Evolutionary conservation across 2,113 vertebrate species (phyloP).

Genomic region (Odontesthes bonariensis): DNA sequence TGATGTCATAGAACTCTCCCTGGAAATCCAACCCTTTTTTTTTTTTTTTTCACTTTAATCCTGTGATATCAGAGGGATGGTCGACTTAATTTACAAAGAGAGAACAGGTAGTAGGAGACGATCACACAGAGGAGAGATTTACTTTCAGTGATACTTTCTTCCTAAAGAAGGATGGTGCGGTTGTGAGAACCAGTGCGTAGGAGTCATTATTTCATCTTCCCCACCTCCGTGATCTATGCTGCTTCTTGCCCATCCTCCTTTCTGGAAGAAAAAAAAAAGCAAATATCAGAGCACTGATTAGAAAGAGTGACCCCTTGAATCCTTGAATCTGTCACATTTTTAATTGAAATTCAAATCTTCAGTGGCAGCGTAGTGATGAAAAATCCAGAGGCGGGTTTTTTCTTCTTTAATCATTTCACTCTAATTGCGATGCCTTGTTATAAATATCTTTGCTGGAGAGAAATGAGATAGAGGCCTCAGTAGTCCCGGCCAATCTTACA

Average conservation of each 20-base stretch:
- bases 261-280: constrained; percentile 18
- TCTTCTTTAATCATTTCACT: constrained; percentile 54
- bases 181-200: background rate
- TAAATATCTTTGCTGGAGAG: constrained; percentile 66
- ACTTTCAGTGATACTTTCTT: constrained; percentile 19
- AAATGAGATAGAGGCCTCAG: constrained; percentile 54
- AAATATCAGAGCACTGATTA: constrained; percentile 48
- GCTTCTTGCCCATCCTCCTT: constrained; percentile 26
- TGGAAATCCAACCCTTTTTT: constrained; percentile 19
- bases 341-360: constrained; percentile 76
- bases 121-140: constrained; percentile 19
- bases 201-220: constrained; percentile 39
- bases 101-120: constrained; percentile 6
- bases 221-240: constrained; percentile 47
- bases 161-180: constrained; percentile 14
- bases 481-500: constrained; percentile 47
- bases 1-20: constrained; percentile 9
- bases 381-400: constrained; percentile 8
- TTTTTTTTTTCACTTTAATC: constrained; percentile 17
- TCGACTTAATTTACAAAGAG: constrained; percentile 20
- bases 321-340: constrained; percentile 64
- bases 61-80: constrained; percentile 17
- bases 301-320: constrained; percentile 67
- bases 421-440: constrained; percentile 68
- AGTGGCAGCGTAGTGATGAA: constrained; percentile 51